Percentiles rank a stretch among this genome's conserved stretches.
Conservation (phyloP, 2,113 vertebrate genomes). For the Callipepla squamata region DNA sequence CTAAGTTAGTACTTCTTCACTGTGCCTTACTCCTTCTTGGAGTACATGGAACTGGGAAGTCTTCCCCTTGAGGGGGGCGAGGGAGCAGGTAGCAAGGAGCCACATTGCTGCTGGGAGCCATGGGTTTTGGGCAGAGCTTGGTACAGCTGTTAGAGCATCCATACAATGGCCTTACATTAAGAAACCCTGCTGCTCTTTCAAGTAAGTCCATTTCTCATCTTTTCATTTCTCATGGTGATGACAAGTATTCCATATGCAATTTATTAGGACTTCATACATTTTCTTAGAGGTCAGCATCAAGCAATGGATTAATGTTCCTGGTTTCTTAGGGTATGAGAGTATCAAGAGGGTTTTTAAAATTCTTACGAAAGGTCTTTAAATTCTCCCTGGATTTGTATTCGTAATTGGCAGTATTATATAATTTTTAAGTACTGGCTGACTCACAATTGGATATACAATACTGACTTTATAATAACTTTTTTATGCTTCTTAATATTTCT, state of each 20-base stretch:
- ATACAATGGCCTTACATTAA: background rate
- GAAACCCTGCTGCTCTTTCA: background rate
- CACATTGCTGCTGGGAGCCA: background rate
- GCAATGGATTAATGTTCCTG: background rate
- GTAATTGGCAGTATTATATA: constrained; percentile 5
- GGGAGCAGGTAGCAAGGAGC: background rate
- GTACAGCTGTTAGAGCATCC: background rate
- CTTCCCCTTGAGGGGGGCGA: fast-evolving
- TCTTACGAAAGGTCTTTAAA: constrained; percentile 11
- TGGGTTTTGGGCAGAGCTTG: background rate
- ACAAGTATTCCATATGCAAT: background rate
- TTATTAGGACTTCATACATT: background rate
- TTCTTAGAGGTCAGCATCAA: background rate
- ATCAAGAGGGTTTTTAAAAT: background rate
- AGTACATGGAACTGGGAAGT: background rate
- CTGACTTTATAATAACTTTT: background rate
- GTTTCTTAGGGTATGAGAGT: background rate
- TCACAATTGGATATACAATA: constrained; percentile 8
- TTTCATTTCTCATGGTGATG: background rate
- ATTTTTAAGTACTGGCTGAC: constrained; percentile 26
- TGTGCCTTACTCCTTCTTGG: background rate
- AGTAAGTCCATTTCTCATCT: background rate
- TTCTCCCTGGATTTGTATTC: background rate
- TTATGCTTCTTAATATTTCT: background rate
- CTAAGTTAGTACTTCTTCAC: background rate